Conservation (phyloP, 2,113 vertebrate species). For the Eupsittula cactorum region DNA sequence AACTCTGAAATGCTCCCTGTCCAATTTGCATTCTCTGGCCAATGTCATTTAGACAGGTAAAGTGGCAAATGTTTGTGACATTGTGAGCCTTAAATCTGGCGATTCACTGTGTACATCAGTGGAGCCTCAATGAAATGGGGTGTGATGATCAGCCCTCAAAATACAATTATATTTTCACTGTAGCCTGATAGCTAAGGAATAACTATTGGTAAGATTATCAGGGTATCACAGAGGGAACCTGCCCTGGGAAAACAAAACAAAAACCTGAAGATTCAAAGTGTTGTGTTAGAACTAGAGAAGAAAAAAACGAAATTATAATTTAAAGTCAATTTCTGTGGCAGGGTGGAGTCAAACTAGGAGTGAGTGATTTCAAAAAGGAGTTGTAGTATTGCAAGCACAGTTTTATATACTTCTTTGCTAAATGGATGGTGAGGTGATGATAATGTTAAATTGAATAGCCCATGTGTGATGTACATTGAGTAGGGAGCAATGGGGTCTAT, state of each 20-base stretch:
- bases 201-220: neutral
- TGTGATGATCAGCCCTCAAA: neutral
- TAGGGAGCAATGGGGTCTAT: neutral
- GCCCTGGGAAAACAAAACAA: neutral
- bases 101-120: neutral
- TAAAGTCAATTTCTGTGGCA: neutral
- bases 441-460: neutral
- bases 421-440: neutral
- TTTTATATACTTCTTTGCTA: neutral
- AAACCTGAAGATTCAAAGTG: neutral
- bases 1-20: neutral
- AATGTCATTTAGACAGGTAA: neutral
- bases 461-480: neutral
- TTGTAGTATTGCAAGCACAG: neutral
- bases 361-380: neutral
- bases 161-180: accelerated
- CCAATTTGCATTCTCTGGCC: neutral
- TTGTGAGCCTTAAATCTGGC: neutral
- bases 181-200: neutral
- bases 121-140: neutral
- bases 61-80: neutral
- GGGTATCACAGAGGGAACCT: neutral
- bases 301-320: neutral
- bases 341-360: neutral
- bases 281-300: neutral